Evolutionary conservation across 2,113 vertebrate genomes (phyloP).

Genomic region (Grus americana): DNA sequence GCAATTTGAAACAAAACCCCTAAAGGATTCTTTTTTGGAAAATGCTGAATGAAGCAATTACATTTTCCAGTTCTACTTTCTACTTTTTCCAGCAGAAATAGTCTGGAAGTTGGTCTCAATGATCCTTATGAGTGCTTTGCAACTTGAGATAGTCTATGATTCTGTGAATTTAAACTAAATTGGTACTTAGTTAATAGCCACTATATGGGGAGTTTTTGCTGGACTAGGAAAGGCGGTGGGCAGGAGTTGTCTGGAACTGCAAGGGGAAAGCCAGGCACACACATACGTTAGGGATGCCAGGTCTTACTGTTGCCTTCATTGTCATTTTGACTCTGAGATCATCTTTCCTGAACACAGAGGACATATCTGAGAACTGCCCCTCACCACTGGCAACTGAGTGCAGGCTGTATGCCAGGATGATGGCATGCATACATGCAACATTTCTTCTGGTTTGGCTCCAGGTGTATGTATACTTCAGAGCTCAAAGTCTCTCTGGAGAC

Average conservation of each 20-base stretch:
- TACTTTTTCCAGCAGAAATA: neutral
- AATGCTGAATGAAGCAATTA: neutral
- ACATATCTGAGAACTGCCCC: neutral
- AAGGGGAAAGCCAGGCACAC: neutral
- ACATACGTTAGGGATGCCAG: neutral
- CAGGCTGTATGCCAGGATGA: neutral
- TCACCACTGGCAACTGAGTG: neutral
- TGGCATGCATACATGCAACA: neutral
- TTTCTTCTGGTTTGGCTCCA: neutral
- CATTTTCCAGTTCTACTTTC: neutral
- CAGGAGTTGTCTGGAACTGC: neutral
- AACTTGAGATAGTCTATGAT: neutral
- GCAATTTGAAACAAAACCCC: neutral
- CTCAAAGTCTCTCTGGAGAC: neutral
- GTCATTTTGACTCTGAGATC: neutral
- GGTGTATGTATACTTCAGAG: neutral
- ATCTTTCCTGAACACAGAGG: neutral
- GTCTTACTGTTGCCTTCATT: neutral
- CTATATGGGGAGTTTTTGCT: neutral
- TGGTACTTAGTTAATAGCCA: neutral
- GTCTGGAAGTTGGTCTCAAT: neutral
- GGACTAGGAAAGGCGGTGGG: neutral
- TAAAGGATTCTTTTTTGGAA: neutral
- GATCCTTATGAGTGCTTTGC: neutral
- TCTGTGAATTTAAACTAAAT: neutral